A percentile compares a stretch with the other conserved stretches of the same genome.
Evolutionary conservation across 2,113 vertebrate genomes (phyloP).

Genomic region (Channa maculata): DNA sequence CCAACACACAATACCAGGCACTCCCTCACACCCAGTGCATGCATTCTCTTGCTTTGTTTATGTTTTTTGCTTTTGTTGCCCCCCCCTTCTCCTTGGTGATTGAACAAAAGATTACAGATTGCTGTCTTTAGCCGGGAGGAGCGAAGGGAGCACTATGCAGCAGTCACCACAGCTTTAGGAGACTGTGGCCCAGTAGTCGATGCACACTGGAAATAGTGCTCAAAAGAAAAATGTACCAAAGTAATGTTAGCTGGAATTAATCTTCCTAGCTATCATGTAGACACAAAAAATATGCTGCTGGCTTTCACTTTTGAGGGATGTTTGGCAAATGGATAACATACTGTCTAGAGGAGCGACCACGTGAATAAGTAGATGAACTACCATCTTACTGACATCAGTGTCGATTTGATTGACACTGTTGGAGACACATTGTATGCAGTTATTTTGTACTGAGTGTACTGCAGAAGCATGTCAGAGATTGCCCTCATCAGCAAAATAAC

Average conservation of each 20-base stretch:
- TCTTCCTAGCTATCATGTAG: conserved; percentile 11
- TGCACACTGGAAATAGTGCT: conserved; percentile 7
- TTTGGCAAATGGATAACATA: conserved; percentile 38
- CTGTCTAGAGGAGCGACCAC: conserved; percentile 22
- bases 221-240: conserved; percentile 1
- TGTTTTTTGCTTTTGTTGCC: conserved; percentile 34
- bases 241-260: not conserved
- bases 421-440: not conserved
- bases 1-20: conserved; percentile 13
- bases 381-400: conserved; percentile 54
- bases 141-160: conserved; percentile 41
- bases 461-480: conserved; percentile 33
- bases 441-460: conserved; percentile 25
- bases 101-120: conserved; percentile 72
- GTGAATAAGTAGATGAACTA: conserved; percentile 59
- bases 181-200: conserved; percentile 18
- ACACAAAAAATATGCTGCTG: conserved; percentile 17
- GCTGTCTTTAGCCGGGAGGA: conserved; percentile 56
- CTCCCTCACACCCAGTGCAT: conserved; percentile 36
- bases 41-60: conserved; percentile 42
- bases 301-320: conserved; percentile 47
- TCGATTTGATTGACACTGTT: conserved; percentile 50
- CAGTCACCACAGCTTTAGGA: conserved; percentile 44
- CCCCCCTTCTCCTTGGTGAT: conserved; percentile 56
- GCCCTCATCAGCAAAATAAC: conserved; percentile 32